Conservation (phyloP, 2,888 invertebrate species). For the Dolomedes plantarius region DNA sequence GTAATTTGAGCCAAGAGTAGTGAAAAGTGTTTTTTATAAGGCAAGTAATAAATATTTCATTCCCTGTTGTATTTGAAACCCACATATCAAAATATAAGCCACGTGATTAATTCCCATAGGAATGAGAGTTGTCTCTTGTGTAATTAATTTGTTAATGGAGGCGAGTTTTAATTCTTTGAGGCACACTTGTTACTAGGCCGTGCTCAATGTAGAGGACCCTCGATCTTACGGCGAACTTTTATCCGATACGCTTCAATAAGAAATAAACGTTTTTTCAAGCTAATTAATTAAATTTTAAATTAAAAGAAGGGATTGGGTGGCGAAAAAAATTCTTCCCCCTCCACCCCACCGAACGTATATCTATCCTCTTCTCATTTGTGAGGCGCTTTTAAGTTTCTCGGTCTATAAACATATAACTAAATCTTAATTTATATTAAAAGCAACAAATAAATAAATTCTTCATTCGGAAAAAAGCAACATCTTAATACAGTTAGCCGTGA, state of each 20-base stretch:
- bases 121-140: constrained; percentile 30
- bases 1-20: too few relatives aligned
- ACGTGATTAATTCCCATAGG: constrained; percentile 55
- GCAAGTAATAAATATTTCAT: neutral
- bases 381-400: constrained; percentile 55
- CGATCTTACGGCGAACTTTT: constrained; percentile 39
- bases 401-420: constrained; percentile 67
- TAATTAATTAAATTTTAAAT: constrained; percentile 71
- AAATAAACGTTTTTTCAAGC: constrained; percentile 60
- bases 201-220: constrained; percentile 36
- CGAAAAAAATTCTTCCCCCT: constrained; percentile 22
- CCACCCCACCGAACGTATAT: constrained; percentile 24
- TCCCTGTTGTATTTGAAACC: constrained; percentile 7
- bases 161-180: constrained; percentile 58
- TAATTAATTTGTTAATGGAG: constrained; percentile 70
- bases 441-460: constrained; percentile 66
- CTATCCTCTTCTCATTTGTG: constrained; percentile 62
- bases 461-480: constrained; percentile 51
- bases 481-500: constrained; percentile 71
- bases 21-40: neutral
- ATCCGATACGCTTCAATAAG: constrained; percentile 64
- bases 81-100: constrained; percentile 12
- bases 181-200: constrained; percentile 50
- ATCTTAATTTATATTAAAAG: constrained; percentile 71
- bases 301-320: constrained; percentile 51